Base-by-base conservation (phyloP, 2,888 invertebrate genomes). In the Pimpla rufipes region DNA sequence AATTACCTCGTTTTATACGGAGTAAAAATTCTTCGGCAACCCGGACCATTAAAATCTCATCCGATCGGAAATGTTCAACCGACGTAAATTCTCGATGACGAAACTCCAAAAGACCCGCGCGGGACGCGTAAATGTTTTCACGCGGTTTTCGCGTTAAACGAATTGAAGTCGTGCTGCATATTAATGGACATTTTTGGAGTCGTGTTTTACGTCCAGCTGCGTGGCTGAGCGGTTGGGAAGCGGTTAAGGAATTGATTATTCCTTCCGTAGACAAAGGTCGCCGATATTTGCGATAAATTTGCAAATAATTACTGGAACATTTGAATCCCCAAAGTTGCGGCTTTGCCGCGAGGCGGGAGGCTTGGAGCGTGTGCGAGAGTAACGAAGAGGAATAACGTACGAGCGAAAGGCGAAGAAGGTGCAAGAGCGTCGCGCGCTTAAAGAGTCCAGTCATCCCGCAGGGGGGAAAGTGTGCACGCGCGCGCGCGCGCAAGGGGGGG, bases 371-470 rank as follows among this genome's bases (percentile, higher is more conserved):
- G 40, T 8, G 13, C 29, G 42, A 55, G 13, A 55, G 23, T 62
- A 37, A 55, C 21, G 45, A 40, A 50, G 57, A 47, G 21, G 59
- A 45, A 73, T 21, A n/a, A 52, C 45, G n/a, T n/a, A 21, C 21
- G 18, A 55, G 55, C 21, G 23, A 67, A 67, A 10, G 13, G 37
- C 73, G 50, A 66, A 79, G 66, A 80, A 80, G 83, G 80, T 80
- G 74, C 76, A 66, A 80, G 84, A 62, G 83, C 81, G 81, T 80
- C 83, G 85, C 80, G 80, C 71, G 88, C 90, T 91, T 89, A 91
- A 91, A 91, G 89, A 91, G 91, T 91, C 92, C 90, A 92, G 92
- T 93, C 92, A 92, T 92, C 91, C 90, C 90, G 87, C 73, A 67
- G 76, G 83, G 71, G 76, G 76, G 52, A 62, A 40, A 67, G 71